Evolutionary conservation across 2,888 invertebrate genomes (phyloP).

Genomic region (Mesorhabditis spiculigera): DNA sequence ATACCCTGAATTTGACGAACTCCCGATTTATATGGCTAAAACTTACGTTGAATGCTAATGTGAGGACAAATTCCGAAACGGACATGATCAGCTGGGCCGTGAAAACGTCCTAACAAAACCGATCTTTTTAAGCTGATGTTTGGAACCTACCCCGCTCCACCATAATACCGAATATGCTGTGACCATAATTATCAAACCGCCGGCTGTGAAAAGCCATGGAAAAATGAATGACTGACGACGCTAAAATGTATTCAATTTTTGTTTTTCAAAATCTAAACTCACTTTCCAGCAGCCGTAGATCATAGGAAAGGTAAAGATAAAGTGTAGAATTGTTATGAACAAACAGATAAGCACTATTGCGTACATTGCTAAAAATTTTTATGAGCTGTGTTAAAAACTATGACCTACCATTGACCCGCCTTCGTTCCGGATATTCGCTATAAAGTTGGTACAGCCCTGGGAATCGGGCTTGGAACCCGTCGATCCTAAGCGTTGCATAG

Average conservation of each 20-base stretch:
- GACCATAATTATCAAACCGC: constrained; percentile 41
- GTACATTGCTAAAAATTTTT: constrained; percentile 44
- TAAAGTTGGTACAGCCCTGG: constrained; percentile 54
- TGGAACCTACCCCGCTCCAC: constrained; percentile 47
- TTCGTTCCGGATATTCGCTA: constrained; percentile 52
- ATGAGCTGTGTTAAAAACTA: neutral
- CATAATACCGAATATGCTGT: constrained; percentile 54
- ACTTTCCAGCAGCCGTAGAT: constrained; percentile 51
- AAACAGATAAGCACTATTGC: constrained; percentile 49
- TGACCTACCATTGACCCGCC: constrained; percentile 48
- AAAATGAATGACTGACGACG: constrained; percentile 38
- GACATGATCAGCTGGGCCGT: constrained; percentile 53
- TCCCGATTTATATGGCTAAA: neutral
- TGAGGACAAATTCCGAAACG: constrained; percentile 53
- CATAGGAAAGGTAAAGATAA: constrained; percentile 36
- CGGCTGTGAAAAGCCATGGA: constrained; percentile 49
- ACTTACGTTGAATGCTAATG: constrained; percentile 39
- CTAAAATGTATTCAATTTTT: constrained; percentile 18
- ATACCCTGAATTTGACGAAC: constrained; percentile 31
- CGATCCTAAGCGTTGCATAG: constrained; percentile 34
- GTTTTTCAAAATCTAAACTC: neutral
- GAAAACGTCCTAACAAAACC: constrained; percentile 43
- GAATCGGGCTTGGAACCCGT: constrained; percentile 54
- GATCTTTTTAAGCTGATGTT: neutral
- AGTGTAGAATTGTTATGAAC: constrained; percentile 41